Conservation (phyloP, 2,888 invertebrate species). For the Carpatolechia fugitivella region DNA sequence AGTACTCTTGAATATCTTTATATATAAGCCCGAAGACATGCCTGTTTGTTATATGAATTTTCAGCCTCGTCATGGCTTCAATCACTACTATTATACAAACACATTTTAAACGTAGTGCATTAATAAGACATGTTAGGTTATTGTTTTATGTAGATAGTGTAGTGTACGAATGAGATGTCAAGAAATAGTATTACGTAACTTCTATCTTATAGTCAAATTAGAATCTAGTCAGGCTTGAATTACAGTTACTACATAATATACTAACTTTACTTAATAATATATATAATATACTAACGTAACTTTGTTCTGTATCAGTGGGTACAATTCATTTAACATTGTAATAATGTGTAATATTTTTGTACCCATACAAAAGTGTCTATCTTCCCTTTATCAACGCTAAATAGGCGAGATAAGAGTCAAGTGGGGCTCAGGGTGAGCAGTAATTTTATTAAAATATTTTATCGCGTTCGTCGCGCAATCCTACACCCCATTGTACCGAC, state of each 20-base stretch:
- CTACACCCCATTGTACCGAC: conserved; percentile 27
- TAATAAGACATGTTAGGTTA: too few species aligned
- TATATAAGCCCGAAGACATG: too few species aligned
- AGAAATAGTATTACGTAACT: too few species aligned
- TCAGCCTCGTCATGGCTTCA: too few species aligned
- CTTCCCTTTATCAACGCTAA: conserved; percentile 19
- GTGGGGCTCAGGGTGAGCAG: conserved; percentile 18
- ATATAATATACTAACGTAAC: not conserved
- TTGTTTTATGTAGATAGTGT: too few species aligned
- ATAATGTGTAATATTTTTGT: conserved; percentile 4
- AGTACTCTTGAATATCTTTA: too few species aligned
- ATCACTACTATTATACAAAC: too few species aligned
- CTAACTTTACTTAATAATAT: not conserved
- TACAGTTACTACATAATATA: not conserved
- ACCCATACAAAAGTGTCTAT: conserved; percentile 9
- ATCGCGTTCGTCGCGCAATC: conserved; percentile 26
- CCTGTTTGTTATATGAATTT: too few species aligned
- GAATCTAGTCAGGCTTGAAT: not conserved
- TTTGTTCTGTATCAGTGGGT: too few species aligned
- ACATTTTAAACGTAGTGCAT: too few species aligned
- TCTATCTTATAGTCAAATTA: too few species aligned
- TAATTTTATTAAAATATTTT: conserved; percentile 34
- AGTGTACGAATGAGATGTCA: too few species aligned
- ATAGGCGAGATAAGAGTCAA: conserved; percentile 20
- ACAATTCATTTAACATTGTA: conserved; percentile 5